Base-by-base conservation (phyloP, 1,140 invertebrate genomes). In the Pogonomyrmex barbatus region DNA sequence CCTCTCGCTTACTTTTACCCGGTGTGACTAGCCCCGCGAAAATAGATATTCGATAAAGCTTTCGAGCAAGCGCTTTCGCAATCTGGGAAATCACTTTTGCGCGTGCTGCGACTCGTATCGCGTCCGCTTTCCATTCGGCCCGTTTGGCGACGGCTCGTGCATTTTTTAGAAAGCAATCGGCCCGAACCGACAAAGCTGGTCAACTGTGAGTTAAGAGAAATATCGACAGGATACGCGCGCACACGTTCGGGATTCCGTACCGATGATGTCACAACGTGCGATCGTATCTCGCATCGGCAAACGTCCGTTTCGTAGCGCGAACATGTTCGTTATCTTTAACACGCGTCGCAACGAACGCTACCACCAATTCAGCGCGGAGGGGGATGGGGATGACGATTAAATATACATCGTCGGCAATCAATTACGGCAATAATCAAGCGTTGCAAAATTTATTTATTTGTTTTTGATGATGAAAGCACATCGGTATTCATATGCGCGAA, bases 161-260 rank as follows among this genome's bases (percentile, higher is more conserved):
- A 85, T 85, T 77, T 85, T 85, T 85, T 65, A 85, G 17, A 54
- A 63, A 54, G 70, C 58, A 85, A 77, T 77, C 36, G 58, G 65
- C 4, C 30, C 4, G 36, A 39, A 2, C 33, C 33, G 56, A 45
- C 30, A 60, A 30, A n/a, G 33, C 71, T 24, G 50, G 71, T 42
- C 56, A 84, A 75, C 60, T 33, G 50, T 52, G 45, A 47, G 12
- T 52, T 65, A 45, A 65, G 47, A 85, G 33, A 30, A 65, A 33
- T 52, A 52, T 54, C 36, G 58, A 75, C 30, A 54, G 33, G 12
- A 14, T 24, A 24, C 24, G 14, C 14, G 14, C 42, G n/a, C 17
- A 52, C n/a, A 73, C 4, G 33, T 2, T n/a, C 30, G 14, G 24
- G 6, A n/a, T 30, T 0, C 39, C 30, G 33, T 10, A 33, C 4